Evolutionary conservation across 1,140 invertebrate genomes (phyloP), one percentile per base, ranked within the genome.

Genomic region (Aricia agestis): DNA sequence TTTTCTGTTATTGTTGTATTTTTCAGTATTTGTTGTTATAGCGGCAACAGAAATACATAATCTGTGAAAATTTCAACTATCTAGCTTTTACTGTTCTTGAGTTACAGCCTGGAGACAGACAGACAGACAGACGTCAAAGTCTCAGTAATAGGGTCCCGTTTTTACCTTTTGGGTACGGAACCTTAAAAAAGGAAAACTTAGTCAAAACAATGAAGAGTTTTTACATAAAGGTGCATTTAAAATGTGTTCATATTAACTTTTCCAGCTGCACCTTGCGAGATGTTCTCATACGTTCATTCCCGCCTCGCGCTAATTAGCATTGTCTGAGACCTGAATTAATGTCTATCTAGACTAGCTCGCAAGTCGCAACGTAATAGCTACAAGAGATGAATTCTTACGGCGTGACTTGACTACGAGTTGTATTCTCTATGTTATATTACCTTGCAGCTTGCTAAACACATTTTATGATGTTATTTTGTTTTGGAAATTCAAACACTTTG

Each of bases 271-370:
- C 36, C 36, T 36, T 36, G 45, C 45, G 13, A 52, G 45, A 52
- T 15, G 45, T 52, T 15, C 45, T 52, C 45, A 52, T 52, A 52
- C 45, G 45, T 52, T 52, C 45, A 15, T 52, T 52, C 45, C 45
- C 45, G 45, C 45, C 45, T 52, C 45, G 17, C 59, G 18, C 59
- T 63, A 63, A 63, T 63, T 19, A 63, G 59, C 59, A 19, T 63
- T 63, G 59, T 63, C 59, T 63, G 19, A 19, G 59, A 19, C 59
- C 19, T 25, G 59, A 25, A 63, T 63, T 63, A 63, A 63, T 59
- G 15, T 59, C n/a, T 59, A n/a, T 18, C 59, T 63, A 63, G 17
- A 63, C 59, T 19, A 11, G 19, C 59, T 9, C 6, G 19, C 17
- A 17, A 63, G 17, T 9, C 6, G 19, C 17, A 17, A 63, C 17